These are phyloP conservation scores for Norana najaformis DNA, from an alignment of 2,888 invertebrate genomes.

Conservation along the genomic window DNA sequence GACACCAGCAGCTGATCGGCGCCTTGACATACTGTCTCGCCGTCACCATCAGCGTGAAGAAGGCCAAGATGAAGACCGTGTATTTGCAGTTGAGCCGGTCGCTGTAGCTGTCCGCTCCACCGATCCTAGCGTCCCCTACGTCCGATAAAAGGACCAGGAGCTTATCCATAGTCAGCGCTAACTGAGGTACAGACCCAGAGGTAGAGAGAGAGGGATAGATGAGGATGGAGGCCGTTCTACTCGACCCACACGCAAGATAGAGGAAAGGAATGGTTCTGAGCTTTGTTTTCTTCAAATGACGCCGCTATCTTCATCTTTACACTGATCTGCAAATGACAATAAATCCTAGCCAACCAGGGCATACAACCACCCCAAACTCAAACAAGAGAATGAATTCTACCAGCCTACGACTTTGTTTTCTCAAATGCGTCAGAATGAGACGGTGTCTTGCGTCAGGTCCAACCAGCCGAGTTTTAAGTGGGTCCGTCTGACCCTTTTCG, in stretches of 20 bases:
- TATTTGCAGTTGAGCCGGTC: constrained; percentile 44
- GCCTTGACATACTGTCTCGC: constrained; percentile 40
- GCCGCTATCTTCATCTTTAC: not conserved
- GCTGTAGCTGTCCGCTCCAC: constrained; percentile 45
- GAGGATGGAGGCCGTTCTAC: no score
- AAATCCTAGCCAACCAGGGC: not conserved
- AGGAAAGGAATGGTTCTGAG: not conserved
- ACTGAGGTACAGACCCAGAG: not conserved
- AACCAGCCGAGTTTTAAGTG: no score
- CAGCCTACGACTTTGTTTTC: no score
- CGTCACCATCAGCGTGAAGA: constrained; percentile 35
- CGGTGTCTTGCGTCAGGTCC: not conserved
- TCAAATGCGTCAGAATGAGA: not conserved
- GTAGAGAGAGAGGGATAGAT: not conserved
- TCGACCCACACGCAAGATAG: not conserved
- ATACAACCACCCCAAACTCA: not conserved
- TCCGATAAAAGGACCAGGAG: constrained; percentile 42
- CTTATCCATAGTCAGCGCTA: constrained; percentile 38
- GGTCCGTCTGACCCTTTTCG: no score
- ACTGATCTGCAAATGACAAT: not conserved
- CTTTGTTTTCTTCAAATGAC: not conserved
- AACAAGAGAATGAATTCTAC: no score
- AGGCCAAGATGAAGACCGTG: constrained; percentile 39
- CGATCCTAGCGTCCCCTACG: constrained; percentile 39
- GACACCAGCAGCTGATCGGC: constrained; percentile 46